Evolutionary conservation across 2,113 vertebrate species (phyloP).

Genomic region (Ptychochromis oligacanthus): DNA sequence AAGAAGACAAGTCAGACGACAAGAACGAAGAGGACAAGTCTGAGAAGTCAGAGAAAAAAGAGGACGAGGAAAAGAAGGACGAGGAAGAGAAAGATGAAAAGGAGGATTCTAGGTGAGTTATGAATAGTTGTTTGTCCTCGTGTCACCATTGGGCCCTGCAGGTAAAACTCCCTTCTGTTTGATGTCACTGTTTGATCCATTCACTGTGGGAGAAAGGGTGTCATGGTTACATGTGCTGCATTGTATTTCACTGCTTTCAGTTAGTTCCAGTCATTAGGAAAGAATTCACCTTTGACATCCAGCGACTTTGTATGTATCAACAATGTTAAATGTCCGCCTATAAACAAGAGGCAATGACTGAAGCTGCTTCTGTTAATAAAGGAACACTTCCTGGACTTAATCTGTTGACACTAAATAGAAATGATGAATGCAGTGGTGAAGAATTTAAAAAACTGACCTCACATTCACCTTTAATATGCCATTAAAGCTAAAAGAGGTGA

Average conservation of each 20-base stretch:
- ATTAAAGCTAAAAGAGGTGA: background rate
- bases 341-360: background rate
- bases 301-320: background rate
- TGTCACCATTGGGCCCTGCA: background rate
- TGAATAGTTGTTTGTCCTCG: slow-evolving; percentile 6
- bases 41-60: slow-evolving; percentile 96
- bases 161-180: background rate
- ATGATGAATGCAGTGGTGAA: background rate
- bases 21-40: slow-evolving; percentile 95
- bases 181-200: background rate
- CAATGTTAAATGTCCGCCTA: background rate
- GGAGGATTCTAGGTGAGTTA: slow-evolving; percentile 92
- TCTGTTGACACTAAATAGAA: background rate
- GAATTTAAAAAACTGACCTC: background rate
- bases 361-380: background rate
- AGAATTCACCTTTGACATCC: background rate
- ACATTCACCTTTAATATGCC: background rate
- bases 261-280: background rate
- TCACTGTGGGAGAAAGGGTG: background rate
- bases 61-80: slow-evolving; percentile 97
- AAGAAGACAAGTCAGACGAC: slow-evolving; percentile 97
- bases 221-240: background rate
- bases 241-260: slow-evolving; percentile 5
- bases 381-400: background rate
- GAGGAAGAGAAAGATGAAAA: slow-evolving; percentile 99